Percentiles rank a stretch among this genome's conserved stretches.
Conservation (phyloP, 2,113 vertebrate species). For the Poeciliopsis occidentalis region DNA sequence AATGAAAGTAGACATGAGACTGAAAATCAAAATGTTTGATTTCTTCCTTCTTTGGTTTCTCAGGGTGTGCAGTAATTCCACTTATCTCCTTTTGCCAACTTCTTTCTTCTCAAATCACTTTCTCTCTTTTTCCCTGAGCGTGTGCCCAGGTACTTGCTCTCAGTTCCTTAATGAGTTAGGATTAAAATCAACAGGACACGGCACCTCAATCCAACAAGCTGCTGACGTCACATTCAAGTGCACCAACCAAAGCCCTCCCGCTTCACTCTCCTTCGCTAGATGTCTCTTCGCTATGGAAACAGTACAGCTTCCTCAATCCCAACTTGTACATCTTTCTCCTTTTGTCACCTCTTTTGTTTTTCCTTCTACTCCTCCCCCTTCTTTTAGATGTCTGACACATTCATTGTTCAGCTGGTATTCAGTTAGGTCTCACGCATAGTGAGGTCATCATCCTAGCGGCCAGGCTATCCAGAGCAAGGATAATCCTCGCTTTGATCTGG, state of each 20-base stretch:
- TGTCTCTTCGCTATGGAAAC: background rate
- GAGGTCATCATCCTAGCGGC: slow-evolving; percentile 19
- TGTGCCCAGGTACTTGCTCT: slow-evolving; percentile 69
- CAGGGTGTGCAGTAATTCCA: slow-evolving; percentile 42
- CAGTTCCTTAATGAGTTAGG: slow-evolving; percentile 76
- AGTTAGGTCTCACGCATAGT: slow-evolving; percentile 29
- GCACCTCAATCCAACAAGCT: slow-evolving; percentile 81
- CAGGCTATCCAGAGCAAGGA: slow-evolving; percentile 40
- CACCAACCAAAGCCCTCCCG: slow-evolving; percentile 62
- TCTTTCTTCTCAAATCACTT: slow-evolving; percentile 56
- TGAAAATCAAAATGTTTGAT: slow-evolving; percentile 39
- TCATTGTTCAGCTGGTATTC: slow-evolving; percentile 25
- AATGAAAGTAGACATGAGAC: slow-evolving; percentile 53
- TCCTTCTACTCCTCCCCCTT: background rate
- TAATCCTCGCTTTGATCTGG: slow-evolving; percentile 66
- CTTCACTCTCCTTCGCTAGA: slow-evolving; percentile 41
- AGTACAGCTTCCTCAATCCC: slow-evolving; percentile 22
- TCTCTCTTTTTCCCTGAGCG: slow-evolving; percentile 48
- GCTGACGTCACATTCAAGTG: slow-evolving; percentile 75
- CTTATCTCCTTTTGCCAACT: slow-evolving; percentile 46
- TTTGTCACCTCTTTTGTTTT: slow-evolving; percentile 14
- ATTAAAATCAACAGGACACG: slow-evolving; percentile 81
- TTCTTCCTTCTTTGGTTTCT: slow-evolving; percentile 23
- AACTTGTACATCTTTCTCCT: slow-evolving; percentile 23
- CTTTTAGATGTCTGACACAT: slow-evolving; percentile 24